phyloP scores from a whole-genome alignment of 2,888 invertebrate species.

The Agonopterix alstromeriana region DNA sequence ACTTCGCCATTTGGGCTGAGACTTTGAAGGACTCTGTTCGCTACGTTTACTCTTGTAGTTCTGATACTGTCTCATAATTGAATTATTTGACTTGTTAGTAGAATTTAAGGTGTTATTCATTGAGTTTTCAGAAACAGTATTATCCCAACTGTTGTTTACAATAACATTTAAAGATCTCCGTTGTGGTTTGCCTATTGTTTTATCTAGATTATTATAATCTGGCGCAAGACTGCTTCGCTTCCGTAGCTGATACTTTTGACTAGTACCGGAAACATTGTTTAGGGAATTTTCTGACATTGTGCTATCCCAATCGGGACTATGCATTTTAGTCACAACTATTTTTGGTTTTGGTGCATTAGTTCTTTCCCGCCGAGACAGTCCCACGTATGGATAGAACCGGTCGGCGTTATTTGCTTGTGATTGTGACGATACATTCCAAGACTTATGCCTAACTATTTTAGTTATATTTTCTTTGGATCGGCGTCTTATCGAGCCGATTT shows the following conservation, averaged over 20 bases:
- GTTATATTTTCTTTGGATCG: conserved; percentile 80
- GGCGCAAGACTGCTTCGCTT: conserved; percentile 52
- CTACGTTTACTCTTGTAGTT: conserved; percentile 30
- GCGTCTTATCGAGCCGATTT: conserved; percentile 85
- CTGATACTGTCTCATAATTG: conserved; percentile 31
- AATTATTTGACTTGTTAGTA: conserved; percentile 31
- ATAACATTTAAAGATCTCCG: conserved; percentile 54
- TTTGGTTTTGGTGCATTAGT: conserved; percentile 48
- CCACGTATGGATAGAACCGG: conserved; percentile 72
- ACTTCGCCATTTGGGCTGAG: conserved; percentile 70
- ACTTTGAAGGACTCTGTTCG: conserved; percentile 36
- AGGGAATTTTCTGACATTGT: conserved; percentile 43
- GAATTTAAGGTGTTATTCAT: conserved; percentile 41
- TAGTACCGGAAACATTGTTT: conserved; percentile 37
- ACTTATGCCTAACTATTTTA: conserved; percentile 78
- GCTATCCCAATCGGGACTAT: conserved; percentile 43
- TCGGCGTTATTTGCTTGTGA: conserved; percentile 55
- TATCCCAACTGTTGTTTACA: conserved; percentile 44
- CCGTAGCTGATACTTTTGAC: conserved; percentile 49
- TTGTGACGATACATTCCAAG: conserved; percentile 78
- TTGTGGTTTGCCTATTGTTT: conserved; percentile 44
- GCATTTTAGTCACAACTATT: conserved; percentile 29
- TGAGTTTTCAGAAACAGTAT: conserved; percentile 44
- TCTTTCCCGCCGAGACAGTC: conserved; percentile 64
- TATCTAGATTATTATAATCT: conserved; percentile 48